Percentiles rank a stretch among this genome's conserved stretches.
Conservation (phyloP, 2,797 vertebrate species). For the Rhadinocentrus ornatus region DNA sequence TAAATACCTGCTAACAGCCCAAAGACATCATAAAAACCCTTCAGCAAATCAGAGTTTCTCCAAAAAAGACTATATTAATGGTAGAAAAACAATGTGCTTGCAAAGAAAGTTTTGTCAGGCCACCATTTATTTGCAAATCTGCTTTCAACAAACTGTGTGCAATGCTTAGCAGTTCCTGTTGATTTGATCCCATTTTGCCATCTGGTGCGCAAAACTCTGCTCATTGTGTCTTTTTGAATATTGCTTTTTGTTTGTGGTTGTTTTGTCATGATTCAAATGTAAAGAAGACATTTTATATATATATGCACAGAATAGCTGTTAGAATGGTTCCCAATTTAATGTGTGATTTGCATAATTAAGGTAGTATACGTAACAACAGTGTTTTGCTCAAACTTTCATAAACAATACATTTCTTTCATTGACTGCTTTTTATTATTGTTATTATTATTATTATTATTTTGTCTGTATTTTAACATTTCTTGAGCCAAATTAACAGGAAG, state of each 20-base stretch:
- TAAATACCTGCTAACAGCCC: constrained; percentile 15
- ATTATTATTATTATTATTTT: no score
- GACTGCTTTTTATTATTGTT: no score
- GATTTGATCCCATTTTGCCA: background rate
- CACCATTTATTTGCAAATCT: background rate
- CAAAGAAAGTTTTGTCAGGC: background rate
- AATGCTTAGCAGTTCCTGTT: background rate
- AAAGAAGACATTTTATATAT: background rate
- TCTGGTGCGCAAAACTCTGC: background rate
- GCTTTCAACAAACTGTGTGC: background rate
- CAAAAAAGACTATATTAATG: background rate
- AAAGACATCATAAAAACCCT: background rate
- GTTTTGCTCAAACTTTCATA: no score
- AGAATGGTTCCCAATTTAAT: no score
- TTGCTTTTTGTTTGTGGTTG: background rate
- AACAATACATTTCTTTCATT: no score
- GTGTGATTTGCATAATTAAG: no score
- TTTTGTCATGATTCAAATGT: background rate
- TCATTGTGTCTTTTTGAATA: background rate
- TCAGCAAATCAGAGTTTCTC: background rate
- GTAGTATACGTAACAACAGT: no score
- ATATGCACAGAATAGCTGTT: no score
- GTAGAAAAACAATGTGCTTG: background rate
- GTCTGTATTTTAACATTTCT: no score
- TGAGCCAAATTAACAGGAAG: no score